Evolutionary conservation across 2,888 invertebrate genomes (phyloP), one percentile per base, ranked within the genome.

Genomic region (Rhopalosiphum nymphaeae): DNA sequence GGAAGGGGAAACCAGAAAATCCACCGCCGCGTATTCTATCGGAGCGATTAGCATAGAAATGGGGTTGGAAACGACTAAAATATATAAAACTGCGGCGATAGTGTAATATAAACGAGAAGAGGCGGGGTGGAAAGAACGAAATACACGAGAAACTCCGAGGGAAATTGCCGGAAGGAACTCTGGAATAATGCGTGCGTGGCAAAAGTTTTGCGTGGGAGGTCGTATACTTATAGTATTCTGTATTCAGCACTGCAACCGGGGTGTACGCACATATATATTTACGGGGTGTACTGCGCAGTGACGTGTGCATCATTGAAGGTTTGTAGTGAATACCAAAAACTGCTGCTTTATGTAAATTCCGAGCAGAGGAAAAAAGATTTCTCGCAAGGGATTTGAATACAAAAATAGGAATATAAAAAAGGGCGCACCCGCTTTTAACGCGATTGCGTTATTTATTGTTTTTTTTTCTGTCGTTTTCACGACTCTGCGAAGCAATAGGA

Each of bases 41-140:
- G 36, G 46, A 29, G n/a, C 29, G 61, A 92, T 92, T 92, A 92
- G 67, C 92, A 92, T 92, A 92, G 88, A 67, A 92, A 92, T 92
- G 88, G 92, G 92, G 87, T 87, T 53, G 92, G 57, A 49, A 88
- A 49, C 56, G 46, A 86, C 56, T 67, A 49, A 78, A 78, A 36
- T n/a, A 67, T 78, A 78, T 78, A 78, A 36, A n/a, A 78, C 36
- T 78, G 78, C 78, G 21, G 78, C 11, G 78, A 78, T 78, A 36
- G 53, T 53, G 16, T 11, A 49, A 25, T 26, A 46, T 46, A 46
- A 2, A 9, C 4, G 25, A 53, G 56, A 88, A 56, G 21, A 21
- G 36, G 61, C 21, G 5, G 16, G n/a, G 4, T 21, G n/a, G 3
- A 49, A 36, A 67, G 9, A 36, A 49, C 53, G 16, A 53, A 36